Conservation (phyloP, 1,140 invertebrate genomes). For the Panagrolaimus sp. region DNA sequence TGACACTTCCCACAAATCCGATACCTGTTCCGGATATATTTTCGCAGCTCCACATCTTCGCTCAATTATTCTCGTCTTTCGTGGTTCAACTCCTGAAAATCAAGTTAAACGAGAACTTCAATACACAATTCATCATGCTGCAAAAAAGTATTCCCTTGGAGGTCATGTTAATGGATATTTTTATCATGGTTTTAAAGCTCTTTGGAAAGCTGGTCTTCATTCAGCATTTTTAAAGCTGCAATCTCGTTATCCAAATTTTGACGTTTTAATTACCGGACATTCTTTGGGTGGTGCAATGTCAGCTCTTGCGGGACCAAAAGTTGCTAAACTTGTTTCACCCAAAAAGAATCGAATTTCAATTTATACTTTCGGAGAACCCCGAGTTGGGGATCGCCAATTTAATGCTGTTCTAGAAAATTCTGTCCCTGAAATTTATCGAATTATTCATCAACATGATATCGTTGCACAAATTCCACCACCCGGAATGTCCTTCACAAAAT, state of each 20-base stretch:
- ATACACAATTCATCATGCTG: too few relatives aligned
- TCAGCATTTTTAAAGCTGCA: conserved; percentile 27
- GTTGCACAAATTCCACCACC: conserved; percentile 46
- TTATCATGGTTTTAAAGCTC: conserved; percentile 32
- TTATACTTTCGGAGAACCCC: conserved; percentile 45
- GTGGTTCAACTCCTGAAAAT: too few relatives aligned
- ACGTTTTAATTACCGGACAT: conserved; percentile 48
- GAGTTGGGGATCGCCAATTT: conserved; percentile 46
- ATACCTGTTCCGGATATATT: too few relatives aligned
- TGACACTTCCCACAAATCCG: too few relatives aligned
- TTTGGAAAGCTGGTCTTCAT: conserved; percentile 39
- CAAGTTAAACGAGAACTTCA: too few relatives aligned
- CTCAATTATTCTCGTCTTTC: too few relatives aligned
- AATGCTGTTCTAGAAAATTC: too few relatives aligned
- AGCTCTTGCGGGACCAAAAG: conserved; percentile 33
- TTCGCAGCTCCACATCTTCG: too few relatives aligned
- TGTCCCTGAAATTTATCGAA: conserved; percentile 34
- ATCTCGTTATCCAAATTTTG: conserved; percentile 30
- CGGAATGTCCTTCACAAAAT: too few relatives aligned
- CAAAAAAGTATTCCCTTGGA: too few relatives aligned
- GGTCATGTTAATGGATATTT: conserved; percentile 45
- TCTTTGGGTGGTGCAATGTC: conserved; percentile 42
- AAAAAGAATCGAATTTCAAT: too few relatives aligned
- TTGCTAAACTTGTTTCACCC: conserved; percentile 31
- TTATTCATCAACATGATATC: conserved; percentile 35